Conservation (phyloP, 1,140 invertebrate species). For the Scaptomyza graminum region DNA sequence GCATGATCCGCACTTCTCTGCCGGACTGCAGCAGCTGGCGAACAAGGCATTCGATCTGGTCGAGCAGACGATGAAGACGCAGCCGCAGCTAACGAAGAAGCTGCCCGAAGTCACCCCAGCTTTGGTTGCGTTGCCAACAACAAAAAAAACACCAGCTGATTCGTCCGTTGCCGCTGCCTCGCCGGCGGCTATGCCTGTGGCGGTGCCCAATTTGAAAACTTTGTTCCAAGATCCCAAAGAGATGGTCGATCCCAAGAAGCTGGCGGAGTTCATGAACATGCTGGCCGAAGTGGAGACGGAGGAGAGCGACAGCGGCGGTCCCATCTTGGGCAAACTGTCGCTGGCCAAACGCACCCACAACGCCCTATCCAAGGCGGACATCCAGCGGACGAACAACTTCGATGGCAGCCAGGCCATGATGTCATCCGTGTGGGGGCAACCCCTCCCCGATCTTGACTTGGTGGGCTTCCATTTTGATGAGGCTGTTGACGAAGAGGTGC, state of each 20-base stretch:
- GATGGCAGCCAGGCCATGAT: conserved; percentile 60
- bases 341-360: conserved; percentile 86
- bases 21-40: conserved; percentile 84
- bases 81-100: conserved; percentile 46
- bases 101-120: not conserved
- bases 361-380: conserved; percentile 84
- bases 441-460: conserved; percentile 47
- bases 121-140: not conserved
- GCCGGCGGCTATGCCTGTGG: conserved; percentile 44
- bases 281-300: conserved; percentile 86
- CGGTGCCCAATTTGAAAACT: conserved; percentile 55
- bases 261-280: conserved; percentile 84
- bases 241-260: conserved; percentile 83
- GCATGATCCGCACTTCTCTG: conserved; percentile 83
- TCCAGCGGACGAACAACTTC: conserved; percentile 60
- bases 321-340: conserved; percentile 86
- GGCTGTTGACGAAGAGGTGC: conserved; percentile 68
- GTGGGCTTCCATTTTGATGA: conserved; percentile 70
- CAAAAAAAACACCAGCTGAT: not conserved
- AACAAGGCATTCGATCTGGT: conserved; percentile 84
- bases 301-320: conserved; percentile 87
- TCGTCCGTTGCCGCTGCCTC: conserved; percentile 7
- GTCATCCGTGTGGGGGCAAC: conserved; percentile 71
- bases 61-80: conserved; percentile 77
- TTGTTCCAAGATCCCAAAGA: conserved; percentile 83